phyloP scores from a whole-genome alignment of 2,888 invertebrate genomes.

The Zaprionus obscuricornis region DNA sequence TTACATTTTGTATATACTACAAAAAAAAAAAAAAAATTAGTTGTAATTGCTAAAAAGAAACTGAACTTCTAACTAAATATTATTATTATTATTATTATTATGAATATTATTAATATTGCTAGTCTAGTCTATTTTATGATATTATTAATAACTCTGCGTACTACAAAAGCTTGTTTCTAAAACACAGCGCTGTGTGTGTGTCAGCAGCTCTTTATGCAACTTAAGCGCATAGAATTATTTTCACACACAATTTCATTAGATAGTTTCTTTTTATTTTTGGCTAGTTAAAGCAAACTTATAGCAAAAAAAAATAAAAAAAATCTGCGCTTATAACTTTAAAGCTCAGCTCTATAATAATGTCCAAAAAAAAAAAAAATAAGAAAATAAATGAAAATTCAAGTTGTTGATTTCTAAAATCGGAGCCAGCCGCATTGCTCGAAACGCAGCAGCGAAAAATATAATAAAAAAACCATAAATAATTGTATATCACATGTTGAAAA shows the following conservation, averaged over 20 bases:
- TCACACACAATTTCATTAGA: no score
- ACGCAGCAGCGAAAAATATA: slow-evolving; percentile 33
- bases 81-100: no score
- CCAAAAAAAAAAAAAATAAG: no score
- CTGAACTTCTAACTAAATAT: no score
- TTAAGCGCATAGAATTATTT: no score
- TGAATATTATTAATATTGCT: no score
- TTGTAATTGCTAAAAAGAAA: no score
- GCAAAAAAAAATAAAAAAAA: no score
- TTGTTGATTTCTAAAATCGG: slow-evolving; percentile 74
- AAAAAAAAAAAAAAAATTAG: no score
- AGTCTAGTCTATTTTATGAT: slow-evolving; percentile 60
- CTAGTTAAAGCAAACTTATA: no score
- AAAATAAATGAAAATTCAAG: slow-evolving; percentile 49
- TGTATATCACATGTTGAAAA: slow-evolving; percentile 59
- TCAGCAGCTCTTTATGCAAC: slow-evolving; percentile 37
- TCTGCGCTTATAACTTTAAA: slow-evolving; percentile 38
- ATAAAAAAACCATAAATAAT: slow-evolving; percentile 7
- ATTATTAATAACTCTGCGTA: slow-evolving; percentile 49
- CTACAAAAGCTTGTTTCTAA: slow-evolving; percentile 74
- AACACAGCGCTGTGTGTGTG: slow-evolving; percentile 35
- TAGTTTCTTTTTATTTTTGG: no score
- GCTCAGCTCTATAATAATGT: slow-evolving; percentile 55
- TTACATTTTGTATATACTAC: slow-evolving; percentile 6
- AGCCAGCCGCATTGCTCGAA: slow-evolving; percentile 33